A percentile compares a stretch with the other conserved stretches of the same genome.
Conservation (phyloP, 2,888 invertebrate genomes). For the Lordiphosa fenestrarum region DNA sequence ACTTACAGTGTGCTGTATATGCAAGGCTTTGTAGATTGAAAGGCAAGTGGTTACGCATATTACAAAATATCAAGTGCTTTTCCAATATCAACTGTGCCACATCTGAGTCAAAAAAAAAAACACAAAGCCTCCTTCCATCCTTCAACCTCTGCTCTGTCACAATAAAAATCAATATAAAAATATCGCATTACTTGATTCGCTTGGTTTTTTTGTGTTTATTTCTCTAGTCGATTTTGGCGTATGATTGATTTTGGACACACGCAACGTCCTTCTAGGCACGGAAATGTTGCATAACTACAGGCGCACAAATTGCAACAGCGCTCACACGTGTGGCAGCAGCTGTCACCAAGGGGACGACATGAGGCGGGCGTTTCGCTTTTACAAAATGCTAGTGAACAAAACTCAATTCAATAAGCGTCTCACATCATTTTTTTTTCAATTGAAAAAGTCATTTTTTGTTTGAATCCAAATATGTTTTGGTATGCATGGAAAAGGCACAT, state of each 20-base stretch:
- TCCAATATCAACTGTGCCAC: slow-evolving; percentile 27
- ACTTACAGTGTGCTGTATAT: slow-evolving; percentile 1
- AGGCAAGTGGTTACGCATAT: slow-evolving; percentile 61
- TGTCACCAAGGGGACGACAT: slow-evolving; percentile 22
- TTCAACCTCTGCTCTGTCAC: slow-evolving; percentile 14
- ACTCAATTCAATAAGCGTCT: slow-evolving; percentile 61
- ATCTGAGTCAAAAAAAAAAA: slow-evolving; percentile 20
- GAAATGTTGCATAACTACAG: slow-evolving; percentile 61
- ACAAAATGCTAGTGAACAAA: slow-evolving; percentile 58
- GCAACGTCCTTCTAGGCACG: slow-evolving; percentile 43
- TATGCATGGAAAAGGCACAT: not conserved
- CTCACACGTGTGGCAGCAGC: slow-evolving; percentile 49
- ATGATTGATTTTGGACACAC: slow-evolving; percentile 64
- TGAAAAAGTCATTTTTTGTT: slow-evolving; percentile 16
- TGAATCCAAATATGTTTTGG: not conserved
- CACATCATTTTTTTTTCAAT: slow-evolving; percentile 31
- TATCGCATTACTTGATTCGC: slow-evolving; percentile 57
- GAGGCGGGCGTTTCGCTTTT: slow-evolving; percentile 8
- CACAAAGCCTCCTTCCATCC: slow-evolving; percentile 1
- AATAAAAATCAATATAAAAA: slow-evolving; percentile 67
- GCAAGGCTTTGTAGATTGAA: slow-evolving; percentile 22
- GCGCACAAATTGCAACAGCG: slow-evolving; percentile 46
- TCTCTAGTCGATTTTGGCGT: slow-evolving; percentile 54
- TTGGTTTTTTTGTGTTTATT: slow-evolving; percentile 41
- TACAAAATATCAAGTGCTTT: slow-evolving; percentile 57